Evolutionary conservation across 92 coral and sea anemone genomes (phyloP).

Genomic region (Porites evermanni): DNA sequence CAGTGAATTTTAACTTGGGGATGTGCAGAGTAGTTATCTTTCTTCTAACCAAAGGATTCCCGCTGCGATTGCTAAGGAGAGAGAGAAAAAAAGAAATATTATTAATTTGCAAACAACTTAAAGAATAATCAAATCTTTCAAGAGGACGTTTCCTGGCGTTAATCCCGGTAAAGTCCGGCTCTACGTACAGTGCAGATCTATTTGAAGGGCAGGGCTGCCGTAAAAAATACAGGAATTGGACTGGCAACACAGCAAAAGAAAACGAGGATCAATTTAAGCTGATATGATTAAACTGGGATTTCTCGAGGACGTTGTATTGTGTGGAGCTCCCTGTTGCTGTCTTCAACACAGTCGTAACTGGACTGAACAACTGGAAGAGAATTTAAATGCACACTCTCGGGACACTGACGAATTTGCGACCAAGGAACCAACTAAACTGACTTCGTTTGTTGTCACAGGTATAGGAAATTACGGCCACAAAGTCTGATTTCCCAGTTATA

Average conservation of each 20-base stretch:
- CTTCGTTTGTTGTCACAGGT: constrained; percentile 19
- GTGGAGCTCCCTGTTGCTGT: not conserved
- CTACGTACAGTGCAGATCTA: not conserved
- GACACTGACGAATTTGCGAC: constrained; percentile 1
- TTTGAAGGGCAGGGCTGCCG: not conserved
- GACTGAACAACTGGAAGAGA: not conserved
- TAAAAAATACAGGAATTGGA: not conserved
- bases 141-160: not conserved
- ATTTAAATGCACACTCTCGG: not conserved
- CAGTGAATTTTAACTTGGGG: not conserved
- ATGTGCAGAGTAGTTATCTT: not conserved
- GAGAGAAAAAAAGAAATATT: not conserved
- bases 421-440: not conserved
- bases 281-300: constrained; percentile 5
- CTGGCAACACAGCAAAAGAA: not conserved
- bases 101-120: constrained; percentile 28
- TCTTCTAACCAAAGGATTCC: constrained; percentile 20
- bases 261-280: constrained; percentile 7
- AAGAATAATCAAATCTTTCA: not conserved
- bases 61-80: constrained; percentile 4
- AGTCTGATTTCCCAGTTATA: constrained; percentile 30
- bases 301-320: not conserved
- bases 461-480: constrained; percentile 41
- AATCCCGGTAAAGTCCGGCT: not conserved
- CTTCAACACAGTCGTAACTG: not conserved